Percentiles rank a stretch among this genome's conserved stretches.
These are phyloP conservation scores for Heliconius ismenius DNA, from an alignment of 2,888 invertebrate genomes.

Conservation along the genomic window DNA sequence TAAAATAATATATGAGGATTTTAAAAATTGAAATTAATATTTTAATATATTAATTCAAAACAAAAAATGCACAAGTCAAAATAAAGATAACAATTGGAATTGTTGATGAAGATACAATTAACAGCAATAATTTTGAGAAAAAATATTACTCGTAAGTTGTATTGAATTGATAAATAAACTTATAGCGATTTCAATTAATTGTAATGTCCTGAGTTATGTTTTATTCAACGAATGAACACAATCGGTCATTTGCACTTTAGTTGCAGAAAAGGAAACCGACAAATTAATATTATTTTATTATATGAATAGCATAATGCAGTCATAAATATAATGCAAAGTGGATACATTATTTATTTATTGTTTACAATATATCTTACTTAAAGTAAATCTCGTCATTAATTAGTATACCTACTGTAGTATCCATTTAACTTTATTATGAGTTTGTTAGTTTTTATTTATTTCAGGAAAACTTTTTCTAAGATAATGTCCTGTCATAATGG, in stretches of 20 bases:
- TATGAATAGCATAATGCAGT: constrained; percentile 13
- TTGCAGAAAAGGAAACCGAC: constrained; percentile 34
- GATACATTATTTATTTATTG: constrained; percentile 2
- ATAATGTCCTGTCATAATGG: background rate
- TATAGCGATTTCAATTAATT: constrained; percentile 38
- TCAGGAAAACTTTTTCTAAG: background rate
- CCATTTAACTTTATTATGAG: background rate
- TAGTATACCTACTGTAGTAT: background rate
- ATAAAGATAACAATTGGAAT: constrained; percentile 26
- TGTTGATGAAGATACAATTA: constrained; percentile 32
- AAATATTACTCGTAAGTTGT: constrained; percentile 25
- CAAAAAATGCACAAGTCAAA: background rate
- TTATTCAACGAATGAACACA: constrained; percentile 38
- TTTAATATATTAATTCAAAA: background rate
- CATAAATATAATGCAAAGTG: constrained; percentile 3
- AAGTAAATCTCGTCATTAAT: background rate
- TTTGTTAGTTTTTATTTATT: too few relatives aligned
- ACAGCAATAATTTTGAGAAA: constrained; percentile 29
- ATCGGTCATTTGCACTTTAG: constrained; percentile 40
- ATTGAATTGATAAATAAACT: constrained; percentile 36
- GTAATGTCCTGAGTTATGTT: constrained; percentile 35
- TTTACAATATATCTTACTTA: constrained; percentile 12
- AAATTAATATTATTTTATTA: constrained; percentile 39
- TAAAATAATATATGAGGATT: background rate
- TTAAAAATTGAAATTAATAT: too few relatives aligned